phyloP scores from a whole-genome alignment of 2,797 vertebrate species.

The Enteromius argenteus region DNA sequence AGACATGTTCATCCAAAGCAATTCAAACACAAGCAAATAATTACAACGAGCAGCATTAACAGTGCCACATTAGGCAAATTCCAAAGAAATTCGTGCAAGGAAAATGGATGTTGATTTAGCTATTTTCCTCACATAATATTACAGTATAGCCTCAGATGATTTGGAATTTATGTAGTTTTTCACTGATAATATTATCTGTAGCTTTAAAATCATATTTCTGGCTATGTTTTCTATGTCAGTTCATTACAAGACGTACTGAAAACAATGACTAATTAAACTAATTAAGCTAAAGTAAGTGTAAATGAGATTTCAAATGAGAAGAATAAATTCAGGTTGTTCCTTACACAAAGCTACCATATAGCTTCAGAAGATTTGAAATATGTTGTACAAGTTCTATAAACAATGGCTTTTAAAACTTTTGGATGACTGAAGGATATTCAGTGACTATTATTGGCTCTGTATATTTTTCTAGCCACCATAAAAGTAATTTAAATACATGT shows the following conservation, averaged over 20 bases:
- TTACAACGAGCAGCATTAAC: background rate
- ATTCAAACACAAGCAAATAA: background rate
- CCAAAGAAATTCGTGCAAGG: background rate
- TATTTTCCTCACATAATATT: background rate
- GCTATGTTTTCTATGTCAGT: background rate
- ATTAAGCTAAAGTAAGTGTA: background rate
- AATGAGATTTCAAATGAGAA: background rate
- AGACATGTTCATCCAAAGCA: background rate
- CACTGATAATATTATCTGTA: background rate
- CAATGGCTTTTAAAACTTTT: background rate
- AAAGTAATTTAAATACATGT: background rate
- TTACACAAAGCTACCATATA: background rate
- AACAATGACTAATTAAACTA: background rate
- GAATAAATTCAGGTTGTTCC: background rate
- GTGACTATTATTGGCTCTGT: background rate
- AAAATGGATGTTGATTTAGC: background rate
- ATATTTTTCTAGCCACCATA: background rate
- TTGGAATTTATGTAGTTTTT: background rate
- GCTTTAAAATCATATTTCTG: background rate
- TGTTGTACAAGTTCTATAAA: background rate
- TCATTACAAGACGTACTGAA: background rate
- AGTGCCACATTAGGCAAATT: background rate
- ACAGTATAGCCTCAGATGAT: background rate
- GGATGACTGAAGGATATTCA: background rate
- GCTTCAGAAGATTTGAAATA: background rate